phyloP scores from a whole-genome alignment of 1,140 invertebrate species.

The Conus ventricosus region DNA sequence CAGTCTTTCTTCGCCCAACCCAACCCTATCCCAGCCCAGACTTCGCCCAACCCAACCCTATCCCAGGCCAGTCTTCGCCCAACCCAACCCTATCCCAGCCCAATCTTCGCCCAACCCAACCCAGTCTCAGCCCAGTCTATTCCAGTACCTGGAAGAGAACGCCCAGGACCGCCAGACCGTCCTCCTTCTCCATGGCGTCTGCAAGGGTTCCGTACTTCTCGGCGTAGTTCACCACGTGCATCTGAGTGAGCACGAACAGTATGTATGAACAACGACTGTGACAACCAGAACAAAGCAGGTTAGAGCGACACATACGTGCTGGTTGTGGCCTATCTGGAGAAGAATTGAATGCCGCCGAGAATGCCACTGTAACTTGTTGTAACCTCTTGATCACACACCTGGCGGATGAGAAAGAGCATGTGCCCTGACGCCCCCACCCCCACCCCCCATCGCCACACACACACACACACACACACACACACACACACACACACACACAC shows the following conservation, averaged over 20 bases:
- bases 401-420: too few relatives aligned
- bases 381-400: too few relatives aligned
- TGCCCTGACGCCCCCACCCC: too few relatives aligned
- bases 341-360: background rate
- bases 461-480: too few relatives aligned
- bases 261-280: too few relatives aligned
- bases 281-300: background rate
- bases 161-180: conserved; percentile 83
- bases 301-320: background rate
- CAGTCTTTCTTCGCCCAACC: too few relatives aligned
- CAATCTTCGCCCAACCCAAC: background rate
- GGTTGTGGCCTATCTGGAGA: too few relatives aligned
- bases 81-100: background rate
- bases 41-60: too few relatives aligned
- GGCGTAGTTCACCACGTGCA: conserved; percentile 85
- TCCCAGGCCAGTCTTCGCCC: too few relatives aligned
- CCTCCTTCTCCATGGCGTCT: conserved; percentile 77
- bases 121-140: background rate
- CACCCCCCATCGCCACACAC: too few relatives aligned
- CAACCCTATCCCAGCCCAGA: too few relatives aligned
- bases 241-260: conserved; percentile 34
- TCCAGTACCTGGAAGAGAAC: conserved; percentile 82
- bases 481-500: too few relatives aligned
- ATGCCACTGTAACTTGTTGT: background rate
- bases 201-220: conserved; percentile 77